Evolutionary conservation across 1,140 invertebrate genomes (phyloP).

Genomic region (Anadara kagoshimensis): DNA sequence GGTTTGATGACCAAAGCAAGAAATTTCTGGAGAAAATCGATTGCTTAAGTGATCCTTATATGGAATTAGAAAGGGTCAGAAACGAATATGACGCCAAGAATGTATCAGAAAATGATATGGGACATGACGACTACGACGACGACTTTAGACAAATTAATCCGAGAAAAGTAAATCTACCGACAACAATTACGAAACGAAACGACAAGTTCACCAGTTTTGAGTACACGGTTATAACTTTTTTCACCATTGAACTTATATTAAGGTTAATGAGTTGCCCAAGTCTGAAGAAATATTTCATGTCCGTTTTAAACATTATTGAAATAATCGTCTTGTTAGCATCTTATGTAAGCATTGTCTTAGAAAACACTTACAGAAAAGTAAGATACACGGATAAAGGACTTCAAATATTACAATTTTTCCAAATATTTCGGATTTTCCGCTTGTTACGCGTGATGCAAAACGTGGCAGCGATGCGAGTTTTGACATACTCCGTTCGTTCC

Average conservation of each 20-base stretch:
- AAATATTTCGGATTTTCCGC: slow-evolving; percentile 54
- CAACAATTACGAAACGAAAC: not conserved
- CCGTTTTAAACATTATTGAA: slow-evolving; percentile 99
- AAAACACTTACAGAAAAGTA: not conserved
- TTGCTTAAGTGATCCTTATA: not conserved
- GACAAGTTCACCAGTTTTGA: not conserved
- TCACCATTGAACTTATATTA: slow-evolving; percentile 57
- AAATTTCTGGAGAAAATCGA: not conserved
- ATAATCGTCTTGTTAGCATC: slow-evolving; percentile 99
- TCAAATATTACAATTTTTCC: slow-evolving; percentile 42
- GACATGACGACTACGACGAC: not conserved
- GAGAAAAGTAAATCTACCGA: not conserved
- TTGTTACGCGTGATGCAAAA: slow-evolving; percentile 76
- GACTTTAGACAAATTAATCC: not conserved
- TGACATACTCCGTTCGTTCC: slow-evolving; percentile 86
- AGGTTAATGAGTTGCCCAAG: slow-evolving; percentile 62
- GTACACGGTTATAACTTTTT: slow-evolving; percentile 2
- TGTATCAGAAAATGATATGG: no score
- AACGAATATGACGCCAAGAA: no score
- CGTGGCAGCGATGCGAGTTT: slow-evolving; percentile 95
- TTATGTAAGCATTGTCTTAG: slow-evolving; percentile 70
- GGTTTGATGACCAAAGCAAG: not conserved
- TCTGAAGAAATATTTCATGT: slow-evolving; percentile 66
- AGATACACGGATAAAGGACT: not conserved
- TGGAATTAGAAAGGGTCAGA: not conserved